phyloP scores from a whole-genome alignment of 2,888 invertebrate genomes.

The Hydropsyche betteni region DNA sequence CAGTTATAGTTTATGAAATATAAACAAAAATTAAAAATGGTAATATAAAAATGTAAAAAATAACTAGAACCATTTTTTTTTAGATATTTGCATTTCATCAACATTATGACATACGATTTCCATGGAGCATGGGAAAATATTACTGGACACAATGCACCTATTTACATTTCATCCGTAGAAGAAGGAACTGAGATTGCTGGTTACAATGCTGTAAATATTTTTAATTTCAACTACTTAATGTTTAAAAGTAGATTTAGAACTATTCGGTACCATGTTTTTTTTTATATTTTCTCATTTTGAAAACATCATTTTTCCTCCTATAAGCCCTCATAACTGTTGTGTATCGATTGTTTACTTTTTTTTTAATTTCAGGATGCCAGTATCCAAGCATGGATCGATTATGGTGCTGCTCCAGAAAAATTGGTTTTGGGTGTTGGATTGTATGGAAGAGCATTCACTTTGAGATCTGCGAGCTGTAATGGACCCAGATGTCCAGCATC shows the following conservation, averaged over 20 bases:
- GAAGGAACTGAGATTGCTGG: slow-evolving; percentile 57
- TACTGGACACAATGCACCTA: slow-evolving; percentile 67
- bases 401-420: slow-evolving; percentile 70
- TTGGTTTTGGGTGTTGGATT: slow-evolving; percentile 75
- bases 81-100: slow-evolving; percentile 64
- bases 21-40: neutral
- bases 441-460: slow-evolving; percentile 75
- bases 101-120: slow-evolving; percentile 68
- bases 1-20: neutral
- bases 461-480: slow-evolving; percentile 60
- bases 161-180: slow-evolving; percentile 62
- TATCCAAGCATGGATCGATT: slow-evolving; percentile 45
- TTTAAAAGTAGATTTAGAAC: neutral
- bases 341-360: too few species aligned
- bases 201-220: slow-evolving; percentile 51
- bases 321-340: neutral
- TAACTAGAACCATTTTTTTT: slow-evolving; percentile 36
- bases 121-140: slow-evolving; percentile 64
- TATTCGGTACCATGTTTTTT: neutral
- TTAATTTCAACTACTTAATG: neutral
- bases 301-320: neutral
- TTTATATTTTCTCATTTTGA: neutral
- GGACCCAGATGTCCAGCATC: slow-evolving; percentile 56
- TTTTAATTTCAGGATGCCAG: slow-evolving; percentile 55
- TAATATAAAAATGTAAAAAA: neutral